Conservation (phyloP, 2,797 vertebrate genomes). For the Typhlichthys subterraneus region DNA sequence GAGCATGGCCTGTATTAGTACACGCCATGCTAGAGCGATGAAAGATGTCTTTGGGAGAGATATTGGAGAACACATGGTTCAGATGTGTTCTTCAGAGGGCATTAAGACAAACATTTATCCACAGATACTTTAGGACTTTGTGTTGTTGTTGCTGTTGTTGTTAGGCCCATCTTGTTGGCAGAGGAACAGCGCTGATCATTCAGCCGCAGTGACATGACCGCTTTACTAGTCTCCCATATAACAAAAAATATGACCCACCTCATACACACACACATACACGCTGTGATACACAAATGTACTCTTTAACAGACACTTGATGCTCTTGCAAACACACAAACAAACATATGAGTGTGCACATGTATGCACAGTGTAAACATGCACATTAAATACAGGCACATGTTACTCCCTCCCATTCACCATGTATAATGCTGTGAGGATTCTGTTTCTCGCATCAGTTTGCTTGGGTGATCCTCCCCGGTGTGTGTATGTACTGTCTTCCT, state of each 20-base stretch:
- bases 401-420: slow-evolving; percentile 6
- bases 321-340: slow-evolving; percentile 24
- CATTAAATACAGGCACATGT: background rate
- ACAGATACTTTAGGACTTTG: too few species aligned
- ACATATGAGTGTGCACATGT: slow-evolving; percentile 6
- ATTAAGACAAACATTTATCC: too few species aligned
- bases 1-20: too few species aligned
- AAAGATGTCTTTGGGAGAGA: background rate
- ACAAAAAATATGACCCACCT: slow-evolving; percentile 35
- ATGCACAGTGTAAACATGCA: slow-evolving; percentile 9
- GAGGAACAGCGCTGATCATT: slow-evolving; percentile 50
- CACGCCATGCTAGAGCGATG: too few species aligned
- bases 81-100: too few species aligned
- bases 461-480: slow-evolving; percentile 36
- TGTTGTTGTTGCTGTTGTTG: slow-evolving; percentile 50
- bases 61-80: too few species aligned
- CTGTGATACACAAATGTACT: slow-evolving; percentile 6
- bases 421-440: slow-evolving; percentile 25
- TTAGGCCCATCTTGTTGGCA: slow-evolving; percentile 64
- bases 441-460: slow-evolving; percentile 35
- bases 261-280: slow-evolving; percentile 36
- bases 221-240: slow-evolving; percentile 53
- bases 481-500: slow-evolving; percentile 28
- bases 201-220: slow-evolving; percentile 63
- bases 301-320: background rate